Conservation (phyloP, 2,113 vertebrate genomes). For the Rhombomys opimus region DNA sequence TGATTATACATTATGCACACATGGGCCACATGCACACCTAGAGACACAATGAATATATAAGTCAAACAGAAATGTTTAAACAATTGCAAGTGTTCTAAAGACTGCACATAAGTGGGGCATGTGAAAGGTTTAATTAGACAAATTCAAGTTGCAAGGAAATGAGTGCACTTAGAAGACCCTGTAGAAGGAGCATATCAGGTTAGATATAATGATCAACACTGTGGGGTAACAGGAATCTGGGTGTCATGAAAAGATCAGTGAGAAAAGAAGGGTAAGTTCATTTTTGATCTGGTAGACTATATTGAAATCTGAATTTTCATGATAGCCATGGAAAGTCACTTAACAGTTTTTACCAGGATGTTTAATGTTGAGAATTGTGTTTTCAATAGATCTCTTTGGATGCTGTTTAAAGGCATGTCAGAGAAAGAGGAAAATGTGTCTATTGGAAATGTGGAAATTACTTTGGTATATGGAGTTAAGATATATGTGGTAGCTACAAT, state of each 20-base stretch:
- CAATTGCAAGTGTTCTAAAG: neutral
- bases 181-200: neutral
- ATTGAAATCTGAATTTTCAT: neutral
- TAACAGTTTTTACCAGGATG: neutral
- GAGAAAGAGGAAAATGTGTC: neutral
- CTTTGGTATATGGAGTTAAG: neutral
- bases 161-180: neutral
- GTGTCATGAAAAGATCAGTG: neutral
- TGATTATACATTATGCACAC: no score
- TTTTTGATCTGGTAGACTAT: neutral
- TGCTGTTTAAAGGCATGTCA: neutral
- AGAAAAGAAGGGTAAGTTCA: neutral
- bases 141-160: neutral
- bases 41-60: neutral
- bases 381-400: neutral
- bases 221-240: neutral
- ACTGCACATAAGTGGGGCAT: neutral
- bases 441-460: neutral
- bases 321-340: neutral
- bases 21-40: neutral
- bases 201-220: neutral
- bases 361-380: constrained; percentile 27
- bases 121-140: neutral
- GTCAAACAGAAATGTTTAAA: neutral
- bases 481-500: neutral